phyloP scores from a whole-genome alignment of 2,113 vertebrate genomes.

The Nothoprocta pentlandii region DNA sequence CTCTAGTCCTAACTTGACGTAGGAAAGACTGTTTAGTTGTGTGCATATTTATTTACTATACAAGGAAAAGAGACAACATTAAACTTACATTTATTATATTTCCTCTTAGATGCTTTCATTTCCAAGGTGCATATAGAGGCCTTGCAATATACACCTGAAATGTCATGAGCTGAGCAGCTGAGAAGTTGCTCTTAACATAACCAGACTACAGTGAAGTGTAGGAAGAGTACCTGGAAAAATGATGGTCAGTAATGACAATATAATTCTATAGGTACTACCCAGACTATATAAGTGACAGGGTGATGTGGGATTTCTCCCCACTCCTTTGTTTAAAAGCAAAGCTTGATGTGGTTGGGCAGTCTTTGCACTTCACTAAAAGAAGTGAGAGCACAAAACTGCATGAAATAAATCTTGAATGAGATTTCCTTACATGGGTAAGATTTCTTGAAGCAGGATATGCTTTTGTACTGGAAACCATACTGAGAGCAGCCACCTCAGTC shows the following conservation, averaged over 20 bases:
- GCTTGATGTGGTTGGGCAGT: background rate
- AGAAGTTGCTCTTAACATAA: background rate
- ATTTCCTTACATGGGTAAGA: no score
- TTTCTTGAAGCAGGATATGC: background rate
- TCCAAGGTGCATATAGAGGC: background rate
- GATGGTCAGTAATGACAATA: background rate
- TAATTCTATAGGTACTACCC: background rate
- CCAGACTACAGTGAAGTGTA: rapidly evolving
- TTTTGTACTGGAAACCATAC: background rate
- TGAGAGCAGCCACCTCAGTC: background rate
- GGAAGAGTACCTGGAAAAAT: background rate
- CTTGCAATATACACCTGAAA: background rate
- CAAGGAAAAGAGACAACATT: background rate
- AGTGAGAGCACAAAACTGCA: background rate
- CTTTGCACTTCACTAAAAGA: background rate
- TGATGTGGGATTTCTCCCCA: background rate
- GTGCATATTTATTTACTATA: background rate
- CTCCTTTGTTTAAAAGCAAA: background rate
- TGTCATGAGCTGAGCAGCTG: background rate
- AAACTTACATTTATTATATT: background rate
- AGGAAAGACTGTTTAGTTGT: background rate
- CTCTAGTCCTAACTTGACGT: background rate
- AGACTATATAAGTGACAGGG: background rate
- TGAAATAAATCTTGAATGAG: background rate
- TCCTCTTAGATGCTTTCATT: background rate